A percentile compares a stretch with the other conserved stretches of the same genome.
These are phyloP conservation scores for Pyralis farinalis DNA, from an alignment of 2,888 invertebrate genomes.

Conservation along the genomic window DNA sequence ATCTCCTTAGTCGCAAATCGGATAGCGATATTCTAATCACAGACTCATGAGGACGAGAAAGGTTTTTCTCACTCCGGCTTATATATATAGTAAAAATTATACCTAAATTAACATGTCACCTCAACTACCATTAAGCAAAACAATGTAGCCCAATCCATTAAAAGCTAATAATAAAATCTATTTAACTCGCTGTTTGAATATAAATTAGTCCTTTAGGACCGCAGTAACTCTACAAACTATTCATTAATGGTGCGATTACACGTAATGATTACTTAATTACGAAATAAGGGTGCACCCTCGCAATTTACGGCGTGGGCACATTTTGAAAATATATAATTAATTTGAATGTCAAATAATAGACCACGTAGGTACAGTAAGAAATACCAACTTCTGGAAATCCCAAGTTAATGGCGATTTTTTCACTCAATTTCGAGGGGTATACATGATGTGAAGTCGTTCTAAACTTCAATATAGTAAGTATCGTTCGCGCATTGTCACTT, in stretches of 20 bases:
- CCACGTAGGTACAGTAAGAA: too few species aligned
- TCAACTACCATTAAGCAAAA: neutral
- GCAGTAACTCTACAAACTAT: slow-evolving; percentile 1
- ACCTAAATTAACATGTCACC: neutral
- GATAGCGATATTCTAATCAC: too few species aligned
- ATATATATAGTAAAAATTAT: neutral
- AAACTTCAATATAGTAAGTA: too few species aligned
- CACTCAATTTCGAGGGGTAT: too few species aligned
- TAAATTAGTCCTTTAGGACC: slow-evolving; percentile 3
- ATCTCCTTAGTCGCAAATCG: too few species aligned
- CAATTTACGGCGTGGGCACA: neutral
- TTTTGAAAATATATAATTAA: neutral
- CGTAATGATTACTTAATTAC: slow-evolving; percentile 9
- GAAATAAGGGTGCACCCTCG: slow-evolving; percentile 3
- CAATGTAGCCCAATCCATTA: neutral
- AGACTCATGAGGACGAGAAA: too few species aligned
- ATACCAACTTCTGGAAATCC: too few species aligned
- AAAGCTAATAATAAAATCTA: neutral
- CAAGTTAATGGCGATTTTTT: too few species aligned
- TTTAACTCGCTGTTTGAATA: neutral
- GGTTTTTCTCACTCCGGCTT: too few species aligned
- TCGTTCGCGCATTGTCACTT: too few species aligned
- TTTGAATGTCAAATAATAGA: neutral
- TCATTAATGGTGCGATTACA: slow-evolving; percentile 3
- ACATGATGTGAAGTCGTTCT: too few species aligned